Evolutionary conservation across 2,113 vertebrate species (phyloP), one percentile per base, ranked within the genome.

Genomic region (Malurus alboscapulatus): DNA sequence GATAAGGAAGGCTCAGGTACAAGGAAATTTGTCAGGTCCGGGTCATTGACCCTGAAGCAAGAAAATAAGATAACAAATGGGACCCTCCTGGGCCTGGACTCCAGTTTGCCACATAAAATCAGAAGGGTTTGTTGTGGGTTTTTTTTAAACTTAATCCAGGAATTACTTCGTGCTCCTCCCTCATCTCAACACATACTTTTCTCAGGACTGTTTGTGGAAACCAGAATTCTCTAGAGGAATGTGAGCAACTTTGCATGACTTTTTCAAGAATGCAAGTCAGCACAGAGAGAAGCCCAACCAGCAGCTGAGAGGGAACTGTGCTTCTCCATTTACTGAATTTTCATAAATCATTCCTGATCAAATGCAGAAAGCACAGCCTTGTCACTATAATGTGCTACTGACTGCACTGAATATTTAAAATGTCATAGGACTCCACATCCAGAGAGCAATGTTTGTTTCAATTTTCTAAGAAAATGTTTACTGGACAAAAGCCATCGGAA

Each of bases 271-370:
- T 10, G 1, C 24, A 83, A 84, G 50, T 93, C 53, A 78, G 65
- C 65, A 81, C 29, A 88, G 57, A 88, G 40, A 92, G 76, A 84
- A 67, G 42, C 65, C 50, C 53, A 65, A 54, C 48, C 81, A 40
- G 61, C 51, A 82, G 40, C 55, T 81, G 79, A 92, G 54, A 59
- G n/a, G 34, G 20, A 90, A 54, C 36, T 30, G 14, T 17, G 36
- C 42, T 77, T 84, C 68, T 74, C 45, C 5, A 0, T 89, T 87
- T 76, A 85, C 55, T 59, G 24, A 48, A 88, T 82, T 76, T 90
- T 92, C 86, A 92, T 82, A 76, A 94, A 91, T 90, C 90, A 84
- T 57, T 90, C 53, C 83, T 9, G 61, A 92, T 71, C 82, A 86
- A 95, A 94, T 30, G 3, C 48, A 93, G 92, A 88, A 95, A 92